Evolutionary conservation across 37 sponge, comb jelly and placozoan species (phyloP).

Genomic region (Spongilla lacustris): DNA sequence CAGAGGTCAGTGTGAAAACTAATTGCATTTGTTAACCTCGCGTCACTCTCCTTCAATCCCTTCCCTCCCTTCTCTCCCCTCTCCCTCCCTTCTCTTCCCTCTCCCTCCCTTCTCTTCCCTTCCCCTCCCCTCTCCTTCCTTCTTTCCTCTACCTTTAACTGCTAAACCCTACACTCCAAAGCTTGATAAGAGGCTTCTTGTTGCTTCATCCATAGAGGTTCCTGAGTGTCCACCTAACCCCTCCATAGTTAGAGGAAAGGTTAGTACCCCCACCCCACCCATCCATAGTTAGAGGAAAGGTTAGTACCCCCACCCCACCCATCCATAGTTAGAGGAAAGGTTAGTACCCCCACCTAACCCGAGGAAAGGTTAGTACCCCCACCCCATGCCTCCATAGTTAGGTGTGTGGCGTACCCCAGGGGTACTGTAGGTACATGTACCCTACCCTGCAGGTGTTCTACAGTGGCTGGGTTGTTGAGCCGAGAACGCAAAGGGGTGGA

Average conservation of each 20-base stretch:
- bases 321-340: constrained; percentile 51
- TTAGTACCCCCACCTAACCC: constrained; percentile 1
- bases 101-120: neutral
- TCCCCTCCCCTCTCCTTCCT: neutral
- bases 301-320: constrained; percentile 34
- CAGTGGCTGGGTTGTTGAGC: constrained; percentile 88
- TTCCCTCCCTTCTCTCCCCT: neutral
- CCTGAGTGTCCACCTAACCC: constrained; percentile 75
- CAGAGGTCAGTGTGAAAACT: constrained; percentile 39
- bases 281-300: neutral
- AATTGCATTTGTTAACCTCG: neutral
- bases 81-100: too few relatives aligned
- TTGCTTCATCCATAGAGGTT: constrained; percentile 66
- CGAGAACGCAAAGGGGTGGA: neutral
- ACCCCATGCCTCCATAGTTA: constrained; percentile 28
- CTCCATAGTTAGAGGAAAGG: constrained; percentile 61
- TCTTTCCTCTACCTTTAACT: neutral
- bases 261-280: constrained; percentile 4
- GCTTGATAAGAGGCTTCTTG: constrained; percentile 64
- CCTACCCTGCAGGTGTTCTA: constrained; percentile 47
- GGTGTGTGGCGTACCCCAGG: too few relatives aligned
- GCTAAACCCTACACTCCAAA: neutral
- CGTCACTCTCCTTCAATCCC: neutral
- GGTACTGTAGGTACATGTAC: too few relatives aligned
- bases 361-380: too few relatives aligned